Percentiles rank a stretch among this genome's conserved stretches.
These are phyloP conservation scores for Rhadina sibilatrix DNA, from an alignment of 2,113 vertebrate species.

Conservation along the genomic window DNA sequence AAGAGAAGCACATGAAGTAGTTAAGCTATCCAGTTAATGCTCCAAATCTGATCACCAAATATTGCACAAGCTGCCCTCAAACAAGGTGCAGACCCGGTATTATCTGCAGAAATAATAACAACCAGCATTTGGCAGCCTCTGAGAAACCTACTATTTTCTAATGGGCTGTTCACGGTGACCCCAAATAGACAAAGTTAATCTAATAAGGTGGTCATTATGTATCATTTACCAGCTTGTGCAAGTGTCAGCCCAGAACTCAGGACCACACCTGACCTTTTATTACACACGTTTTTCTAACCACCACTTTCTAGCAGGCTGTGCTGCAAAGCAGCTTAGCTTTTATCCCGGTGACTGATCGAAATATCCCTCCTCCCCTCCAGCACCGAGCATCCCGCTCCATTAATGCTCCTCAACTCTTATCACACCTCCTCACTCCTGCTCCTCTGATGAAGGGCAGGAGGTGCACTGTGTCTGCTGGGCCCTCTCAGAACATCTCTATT, in stretches of 20 bases:
- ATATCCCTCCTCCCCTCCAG: neutral
- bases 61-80: neutral
- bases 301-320: neutral
- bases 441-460: neutral
- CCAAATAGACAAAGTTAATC: conserved; percentile 7
- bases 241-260: neutral
- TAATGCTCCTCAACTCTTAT: neutral
- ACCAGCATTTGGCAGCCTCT: neutral
- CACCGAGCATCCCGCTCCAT: neutral
- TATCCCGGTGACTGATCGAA: neutral
- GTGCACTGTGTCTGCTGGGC: neutral
- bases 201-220: neutral
- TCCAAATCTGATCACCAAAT: neutral
- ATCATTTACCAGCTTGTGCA: neutral
- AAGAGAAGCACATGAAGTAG: neutral
- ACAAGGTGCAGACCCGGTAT: neutral
- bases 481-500: neutral
- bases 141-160: conserved; percentile 20
- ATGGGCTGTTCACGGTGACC: neutral
- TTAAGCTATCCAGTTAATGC: neutral
- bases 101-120: neutral
- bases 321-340: neutral
- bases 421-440: neutral
- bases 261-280: conserved; percentile 11
- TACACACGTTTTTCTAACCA: neutral